These are phyloP conservation scores for Diloba caeruleocephala DNA, from an alignment of 2,888 invertebrate species.

Conservation along the genomic window DNA sequence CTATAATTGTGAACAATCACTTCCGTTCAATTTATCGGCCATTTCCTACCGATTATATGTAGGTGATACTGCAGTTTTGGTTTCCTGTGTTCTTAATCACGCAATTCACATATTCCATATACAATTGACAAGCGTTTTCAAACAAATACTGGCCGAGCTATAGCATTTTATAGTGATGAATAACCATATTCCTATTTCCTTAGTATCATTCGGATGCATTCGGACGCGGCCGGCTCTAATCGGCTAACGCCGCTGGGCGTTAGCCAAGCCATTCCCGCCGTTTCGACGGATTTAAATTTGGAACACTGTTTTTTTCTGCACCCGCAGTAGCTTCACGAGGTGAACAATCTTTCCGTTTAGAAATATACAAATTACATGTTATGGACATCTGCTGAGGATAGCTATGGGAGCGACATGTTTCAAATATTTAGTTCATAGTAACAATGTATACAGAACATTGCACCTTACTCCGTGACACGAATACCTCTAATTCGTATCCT, in stretches of 20 bases:
- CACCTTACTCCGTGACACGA: conserved; percentile 72
- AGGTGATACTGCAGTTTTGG: conserved; percentile 58
- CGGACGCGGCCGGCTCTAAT: conserved; percentile 71
- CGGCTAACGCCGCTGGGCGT: conserved; percentile 78
- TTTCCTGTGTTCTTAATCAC: conserved; percentile 59
- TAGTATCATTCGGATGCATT: conserved; percentile 69
- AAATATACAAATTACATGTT: conserved; percentile 42
- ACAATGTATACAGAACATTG: conserved; percentile 57
- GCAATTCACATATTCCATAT: conserved; percentile 27
- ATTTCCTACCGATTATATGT: conserved; percentile 65
- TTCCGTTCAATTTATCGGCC: conserved; percentile 72
- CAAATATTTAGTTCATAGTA: conserved; percentile 14
- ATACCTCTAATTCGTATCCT: conserved; percentile 75
- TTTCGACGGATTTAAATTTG: conserved; percentile 84
- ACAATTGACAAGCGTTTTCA: conserved; percentile 15
- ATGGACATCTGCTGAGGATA: conserved; percentile 7
- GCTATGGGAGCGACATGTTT: conserved; percentile 11
- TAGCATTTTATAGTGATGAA: conserved; percentile 36
- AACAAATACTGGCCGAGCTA: conserved; percentile 7
- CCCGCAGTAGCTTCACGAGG: conserved; percentile 79
- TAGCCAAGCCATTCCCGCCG: conserved; percentile 84
- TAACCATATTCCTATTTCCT: conserved; percentile 57
- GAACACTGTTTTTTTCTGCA: conserved; percentile 81
- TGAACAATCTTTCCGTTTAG: conserved; percentile 82
- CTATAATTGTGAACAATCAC: conserved; percentile 66